Evolutionary conservation across 2,797 vertebrate genomes (phyloP).

Genomic region (Peromyscus nudipes): DNA sequence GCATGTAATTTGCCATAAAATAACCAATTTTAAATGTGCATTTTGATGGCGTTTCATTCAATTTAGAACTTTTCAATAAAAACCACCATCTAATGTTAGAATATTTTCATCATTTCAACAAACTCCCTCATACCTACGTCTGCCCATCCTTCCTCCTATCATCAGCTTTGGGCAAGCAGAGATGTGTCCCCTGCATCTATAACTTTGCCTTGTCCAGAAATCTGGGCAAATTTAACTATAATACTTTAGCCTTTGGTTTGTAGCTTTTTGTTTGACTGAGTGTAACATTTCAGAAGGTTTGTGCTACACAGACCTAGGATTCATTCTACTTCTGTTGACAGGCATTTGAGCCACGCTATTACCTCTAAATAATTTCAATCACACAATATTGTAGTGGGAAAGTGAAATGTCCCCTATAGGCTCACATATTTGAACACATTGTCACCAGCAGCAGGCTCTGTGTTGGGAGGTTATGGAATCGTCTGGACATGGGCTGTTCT

Average conservation of each 20-base stretch:
- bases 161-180: not conserved
- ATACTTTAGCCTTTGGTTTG: not conserved
- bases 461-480: not conserved
- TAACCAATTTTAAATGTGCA: not conserved
- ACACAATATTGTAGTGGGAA: not conserved
- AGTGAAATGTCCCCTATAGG: not conserved
- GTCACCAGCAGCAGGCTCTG: not conserved
- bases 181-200: not conserved
- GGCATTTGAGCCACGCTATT: not conserved
- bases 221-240: not conserved
- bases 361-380: constrained; percentile 54
- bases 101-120: not conserved
- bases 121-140: not conserved
- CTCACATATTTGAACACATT: not conserved
- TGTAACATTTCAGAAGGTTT: not conserved
- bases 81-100: constrained; percentile 17
- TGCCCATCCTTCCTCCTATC: not conserved
- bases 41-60: constrained; percentile 29
- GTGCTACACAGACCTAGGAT: not conserved
- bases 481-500: not conserved
- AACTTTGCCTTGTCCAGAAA: constrained; percentile 9
- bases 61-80: constrained; percentile 43
- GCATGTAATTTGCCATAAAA: constrained; percentile 40
- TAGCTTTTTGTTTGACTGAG: not conserved
- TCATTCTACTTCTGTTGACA: not conserved